Evolutionary conservation across 2,113 vertebrate genomes (phyloP).

Genomic region (Rhipidura dahli): DNA sequence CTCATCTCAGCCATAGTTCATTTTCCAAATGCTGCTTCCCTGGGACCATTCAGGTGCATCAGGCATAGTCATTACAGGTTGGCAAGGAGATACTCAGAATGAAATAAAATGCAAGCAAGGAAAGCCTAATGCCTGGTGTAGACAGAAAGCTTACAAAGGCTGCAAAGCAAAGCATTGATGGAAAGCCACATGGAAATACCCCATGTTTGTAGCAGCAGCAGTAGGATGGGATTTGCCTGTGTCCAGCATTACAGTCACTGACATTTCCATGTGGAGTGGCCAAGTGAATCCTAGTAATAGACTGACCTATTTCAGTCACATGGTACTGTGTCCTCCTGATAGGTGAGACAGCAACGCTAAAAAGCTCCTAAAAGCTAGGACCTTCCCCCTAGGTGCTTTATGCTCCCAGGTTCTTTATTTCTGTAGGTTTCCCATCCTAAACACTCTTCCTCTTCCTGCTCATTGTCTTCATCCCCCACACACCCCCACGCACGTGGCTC

Average conservation of each 20-base stretch:
- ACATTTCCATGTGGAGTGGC: background rate
- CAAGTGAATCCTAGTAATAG: background rate
- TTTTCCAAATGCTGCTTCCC: background rate
- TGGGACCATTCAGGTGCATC: background rate
- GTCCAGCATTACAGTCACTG: background rate
- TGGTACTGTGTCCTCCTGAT: background rate
- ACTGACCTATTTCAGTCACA: background rate
- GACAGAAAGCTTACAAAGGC: background rate
- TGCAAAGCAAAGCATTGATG: background rate
- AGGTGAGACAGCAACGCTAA: background rate
- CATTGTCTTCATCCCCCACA: conserved; percentile 59
- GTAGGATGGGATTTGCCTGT: background rate
- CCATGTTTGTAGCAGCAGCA: background rate
- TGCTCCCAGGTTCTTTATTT: conserved; percentile 44
- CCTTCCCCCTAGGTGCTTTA: background rate
- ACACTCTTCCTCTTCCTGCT: conserved; percentile 67
- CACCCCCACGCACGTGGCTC: conserved; percentile 64
- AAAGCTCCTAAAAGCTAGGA: no score
- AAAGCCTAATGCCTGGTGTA: background rate
- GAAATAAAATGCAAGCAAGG: background rate
- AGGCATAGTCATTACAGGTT: background rate
- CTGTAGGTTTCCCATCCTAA: conserved; percentile 52
- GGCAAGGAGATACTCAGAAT: background rate
- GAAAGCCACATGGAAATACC: background rate
- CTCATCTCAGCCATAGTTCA: background rate